Base-by-base conservation (phyloP, 2,113 vertebrate species). In the Pristiophorus japonicus region DNA sequence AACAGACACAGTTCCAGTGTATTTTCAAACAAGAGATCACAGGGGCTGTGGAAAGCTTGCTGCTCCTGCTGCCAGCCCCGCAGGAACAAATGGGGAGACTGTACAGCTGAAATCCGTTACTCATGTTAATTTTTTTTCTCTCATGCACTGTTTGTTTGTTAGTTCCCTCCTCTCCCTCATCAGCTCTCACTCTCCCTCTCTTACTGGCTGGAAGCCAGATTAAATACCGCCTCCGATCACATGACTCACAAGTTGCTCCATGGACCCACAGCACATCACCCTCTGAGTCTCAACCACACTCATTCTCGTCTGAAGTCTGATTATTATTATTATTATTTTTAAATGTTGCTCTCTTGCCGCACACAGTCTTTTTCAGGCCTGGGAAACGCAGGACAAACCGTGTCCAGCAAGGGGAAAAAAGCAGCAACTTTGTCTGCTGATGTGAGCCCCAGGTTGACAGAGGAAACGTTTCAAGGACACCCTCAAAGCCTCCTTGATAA, bases 161-260 rank as follows among this genome's bases (percentile, higher is more conserved):
- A n/a, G n/a, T n/a, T n/a, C n/a, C n/a, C 45, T 42, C 47, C 84
- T 87, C 84, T n/a, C n/a, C 42, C 18, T 12, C 18, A 16, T 81
- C 20, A 14, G n/a, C n/a, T 81, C 34, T 38, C n/a, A 2, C 84
- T 45, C n/a, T 81, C 34, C 18, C n/a, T 1, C 84, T 45, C 38
- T 42, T 81, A 42, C 78, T 81, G 38, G 78, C 78, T 81, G 16
- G 78, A 20, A 81, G 38, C 38, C 78, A 81, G 78, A 12, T 38
- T 81, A 81, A 81, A 81, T 45, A 81, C 78, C 14, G n/a, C 16
- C 75, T 42, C n/a, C 0, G 38, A 81, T 81, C 78, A 81, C 78
- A 22, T 81, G 78, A 81, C 78, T 81, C 78, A 81, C 78, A 81
- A 42, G 78, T 81, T 42, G 78, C 38, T 81, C 78, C 78, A 81